Percentiles rank a stretch among this genome's conserved stretches.
Evolutionary conservation across 2,888 invertebrate genomes (phyloP).

Genomic region (Leucania comma): DNA sequence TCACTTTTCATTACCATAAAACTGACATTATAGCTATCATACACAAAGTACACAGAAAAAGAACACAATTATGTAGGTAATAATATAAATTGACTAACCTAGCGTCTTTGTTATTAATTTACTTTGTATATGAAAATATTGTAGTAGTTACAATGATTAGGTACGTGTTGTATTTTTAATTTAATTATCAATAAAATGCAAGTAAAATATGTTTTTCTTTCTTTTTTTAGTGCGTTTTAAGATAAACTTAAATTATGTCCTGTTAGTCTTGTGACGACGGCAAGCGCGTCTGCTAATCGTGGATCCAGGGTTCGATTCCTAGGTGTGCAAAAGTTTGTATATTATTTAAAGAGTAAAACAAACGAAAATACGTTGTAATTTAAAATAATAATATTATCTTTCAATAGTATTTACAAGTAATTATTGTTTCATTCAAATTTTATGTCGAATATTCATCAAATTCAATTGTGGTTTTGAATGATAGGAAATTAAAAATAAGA

Average conservation of each 20-base stretch:
- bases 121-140: conserved; percentile 29
- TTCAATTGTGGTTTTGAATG: no score
- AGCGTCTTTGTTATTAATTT: conserved; percentile 17
- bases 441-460: no score
- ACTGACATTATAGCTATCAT: background rate
- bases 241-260: background rate
- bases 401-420: no score
- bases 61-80: background rate
- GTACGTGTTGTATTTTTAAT: conserved; percentile 34
- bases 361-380: no score
- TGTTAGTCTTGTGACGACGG: no score
- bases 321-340: no score
- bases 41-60: background rate
- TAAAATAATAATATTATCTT: no score
- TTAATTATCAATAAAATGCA: conserved; percentile 47
- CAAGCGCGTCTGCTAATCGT: no score
- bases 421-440: no score
- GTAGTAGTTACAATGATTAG: conserved; percentile 30
- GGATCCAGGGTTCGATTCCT: background rate
- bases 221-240: background rate
- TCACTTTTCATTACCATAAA: background rate
- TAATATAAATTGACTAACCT: conserved; percentile 1
- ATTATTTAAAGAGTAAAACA: no score
- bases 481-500: no score
- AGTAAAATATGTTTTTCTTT: conserved; percentile 17